A percentile compares a stretch with the other conserved stretches of the same genome.
Evolutionary conservation across 2,113 vertebrate species (phyloP).

Genomic region (Physeter macrocephalus): DNA sequence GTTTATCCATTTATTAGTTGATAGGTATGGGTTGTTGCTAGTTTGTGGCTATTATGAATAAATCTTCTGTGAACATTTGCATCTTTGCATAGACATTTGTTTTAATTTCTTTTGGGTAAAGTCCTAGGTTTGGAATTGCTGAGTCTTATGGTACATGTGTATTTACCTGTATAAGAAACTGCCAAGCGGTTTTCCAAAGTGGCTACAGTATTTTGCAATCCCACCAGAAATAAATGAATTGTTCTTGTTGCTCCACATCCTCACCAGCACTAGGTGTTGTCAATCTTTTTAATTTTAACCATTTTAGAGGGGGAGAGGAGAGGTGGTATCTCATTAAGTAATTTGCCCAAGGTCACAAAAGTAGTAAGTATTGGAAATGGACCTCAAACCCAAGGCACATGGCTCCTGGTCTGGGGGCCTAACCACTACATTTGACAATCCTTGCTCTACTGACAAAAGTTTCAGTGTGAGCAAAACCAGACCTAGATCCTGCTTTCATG

Average conservation of each 20-base stretch:
- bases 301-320: not conserved
- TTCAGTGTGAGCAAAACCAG: not conserved
- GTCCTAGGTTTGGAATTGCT: not conserved
- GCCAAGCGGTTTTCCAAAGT: not conserved
- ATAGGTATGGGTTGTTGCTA: not conserved
- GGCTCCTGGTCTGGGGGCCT: not conserved
- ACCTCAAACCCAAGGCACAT: not conserved
- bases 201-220: not conserved
- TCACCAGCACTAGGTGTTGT: not conserved
- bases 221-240: not conserved
- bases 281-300: not conserved
- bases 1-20: not conserved
- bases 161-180: not conserved
- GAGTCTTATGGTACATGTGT: not conserved
- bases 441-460: not conserved
- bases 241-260: not conserved
- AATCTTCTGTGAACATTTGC: not conserved
- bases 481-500: not conserved
- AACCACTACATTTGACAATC: not conserved
- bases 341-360: not conserved
- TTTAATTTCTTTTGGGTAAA: not conserved
- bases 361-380: not conserved
- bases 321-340: not conserved
- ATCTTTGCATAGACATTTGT: not conserved
- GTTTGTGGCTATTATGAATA: not conserved